Percentiles rank a stretch among this genome's conserved stretches.
phyloP scores from a whole-genome alignment of 2,888 invertebrate species.

The Thysanoteuthis rhombus region DNA sequence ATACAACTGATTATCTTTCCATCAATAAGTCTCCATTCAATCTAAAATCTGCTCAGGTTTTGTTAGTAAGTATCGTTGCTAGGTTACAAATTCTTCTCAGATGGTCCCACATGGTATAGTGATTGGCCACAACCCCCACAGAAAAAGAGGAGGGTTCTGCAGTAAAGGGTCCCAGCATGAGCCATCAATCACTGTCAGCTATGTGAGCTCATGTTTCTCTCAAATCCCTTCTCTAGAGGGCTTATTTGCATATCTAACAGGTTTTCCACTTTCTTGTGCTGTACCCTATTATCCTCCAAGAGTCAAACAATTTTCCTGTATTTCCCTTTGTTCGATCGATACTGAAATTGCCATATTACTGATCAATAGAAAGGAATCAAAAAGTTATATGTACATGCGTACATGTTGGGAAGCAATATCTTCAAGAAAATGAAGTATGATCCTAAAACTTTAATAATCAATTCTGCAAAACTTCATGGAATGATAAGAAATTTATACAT shows the following conservation, averaged over 20 bases:
- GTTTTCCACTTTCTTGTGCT: neutral
- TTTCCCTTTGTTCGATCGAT: neutral
- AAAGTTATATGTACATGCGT: no score
- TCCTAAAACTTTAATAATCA: neutral
- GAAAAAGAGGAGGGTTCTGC: neutral
- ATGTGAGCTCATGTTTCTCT: neutral
- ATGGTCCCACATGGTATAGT: neutral
- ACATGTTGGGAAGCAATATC: no score
- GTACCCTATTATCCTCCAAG: neutral
- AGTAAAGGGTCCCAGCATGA: neutral
- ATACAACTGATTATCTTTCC: neutral
- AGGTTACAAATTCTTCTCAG: neutral
- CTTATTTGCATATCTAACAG: neutral
- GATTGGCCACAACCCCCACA: neutral
- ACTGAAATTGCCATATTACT: neutral
- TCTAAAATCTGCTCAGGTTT: neutral
- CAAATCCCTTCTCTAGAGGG: neutral
- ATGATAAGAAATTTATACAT: neutral
- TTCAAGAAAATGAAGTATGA: neutral
- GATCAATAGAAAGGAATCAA: neutral
- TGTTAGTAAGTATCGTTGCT: neutral
- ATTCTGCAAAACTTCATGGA: neutral
- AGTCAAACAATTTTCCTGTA: neutral
- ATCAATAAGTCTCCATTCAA: neutral
- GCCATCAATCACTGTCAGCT: constrained; percentile 12